phyloP scores from a whole-genome alignment of 1,140 invertebrate species.

The Atta colombica region DNA sequence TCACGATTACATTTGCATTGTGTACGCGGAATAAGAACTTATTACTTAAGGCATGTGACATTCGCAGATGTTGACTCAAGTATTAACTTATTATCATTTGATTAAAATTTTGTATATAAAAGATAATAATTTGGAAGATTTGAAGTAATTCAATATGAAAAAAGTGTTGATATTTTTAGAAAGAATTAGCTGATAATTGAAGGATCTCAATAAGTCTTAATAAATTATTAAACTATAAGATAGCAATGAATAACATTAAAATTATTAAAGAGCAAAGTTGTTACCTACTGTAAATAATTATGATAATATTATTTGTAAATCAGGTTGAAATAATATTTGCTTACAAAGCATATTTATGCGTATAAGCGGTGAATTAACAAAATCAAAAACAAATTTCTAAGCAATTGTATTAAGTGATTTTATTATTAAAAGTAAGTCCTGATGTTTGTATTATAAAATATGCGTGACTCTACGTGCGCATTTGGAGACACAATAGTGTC shows the following conservation, averaged over 20 bases:
- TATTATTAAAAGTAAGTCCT: not conserved
- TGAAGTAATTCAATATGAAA: not conserved
- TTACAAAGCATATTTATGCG: no score
- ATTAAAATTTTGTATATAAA: slow-evolving; percentile 15
- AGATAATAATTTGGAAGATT: not conserved
- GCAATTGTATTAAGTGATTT: not conserved
- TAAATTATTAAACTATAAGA: not conserved
- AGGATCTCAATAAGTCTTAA: not conserved
- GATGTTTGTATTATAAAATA: no score
- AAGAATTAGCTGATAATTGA: not conserved
- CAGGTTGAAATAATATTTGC: slow-evolving; percentile 5
- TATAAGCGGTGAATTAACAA: not conserved
- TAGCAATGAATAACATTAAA: not conserved
- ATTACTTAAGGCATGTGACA: not conserved
- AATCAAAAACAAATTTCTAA: slow-evolving; percentile 3
- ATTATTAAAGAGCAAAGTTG: not conserved
- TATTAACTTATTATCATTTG: not conserved
- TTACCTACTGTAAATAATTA: not conserved
- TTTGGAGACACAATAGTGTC: not conserved
- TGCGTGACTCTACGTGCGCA: not conserved
- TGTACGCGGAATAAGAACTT: not conserved
- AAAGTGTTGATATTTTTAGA: not conserved
- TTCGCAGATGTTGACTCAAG: not conserved
- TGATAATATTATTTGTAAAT: not conserved
- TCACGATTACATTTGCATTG: slow-evolving; percentile 13